phyloP scores from a whole-genome alignment of 2,888 invertebrate species.

The Drosophila multiciliata region DNA sequence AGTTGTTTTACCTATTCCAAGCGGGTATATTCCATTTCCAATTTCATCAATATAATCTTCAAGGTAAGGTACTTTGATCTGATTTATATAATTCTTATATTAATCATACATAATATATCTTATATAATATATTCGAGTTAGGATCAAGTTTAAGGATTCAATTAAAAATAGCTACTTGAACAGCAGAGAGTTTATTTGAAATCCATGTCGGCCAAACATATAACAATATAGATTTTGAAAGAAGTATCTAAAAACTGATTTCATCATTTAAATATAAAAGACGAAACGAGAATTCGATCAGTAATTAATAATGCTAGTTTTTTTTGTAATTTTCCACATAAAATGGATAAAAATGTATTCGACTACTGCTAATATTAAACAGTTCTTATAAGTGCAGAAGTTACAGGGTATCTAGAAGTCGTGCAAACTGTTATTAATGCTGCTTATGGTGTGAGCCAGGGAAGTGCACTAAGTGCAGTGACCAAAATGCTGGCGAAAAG shows the following conservation, averaged over 20 bases:
- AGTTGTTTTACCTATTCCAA: neutral
- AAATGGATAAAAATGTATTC: neutral
- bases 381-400: neutral
- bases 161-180: too few relatives aligned
- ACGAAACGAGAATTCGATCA: too few relatives aligned
- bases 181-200: neutral
- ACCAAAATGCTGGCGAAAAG: slow-evolving; percentile 61
- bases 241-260: neutral
- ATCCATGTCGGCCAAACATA: neutral
- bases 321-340: too few relatives aligned
- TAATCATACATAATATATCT: too few relatives aligned
- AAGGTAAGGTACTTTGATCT: neutral
- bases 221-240: neutral
- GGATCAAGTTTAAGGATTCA: neutral
- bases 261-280: neutral
- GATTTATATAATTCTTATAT: neutral
- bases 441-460: slow-evolving; percentile 44
- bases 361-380: neutral
- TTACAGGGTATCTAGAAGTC: neutral
- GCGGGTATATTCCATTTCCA: neutral
- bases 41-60: neutral
- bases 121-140: neutral
- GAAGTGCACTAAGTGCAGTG: slow-evolving; percentile 75
- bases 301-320: too few relatives aligned
- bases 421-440: neutral